Conservation (phyloP, 2,113 vertebrate species). For the Promerops cafer region DNA sequence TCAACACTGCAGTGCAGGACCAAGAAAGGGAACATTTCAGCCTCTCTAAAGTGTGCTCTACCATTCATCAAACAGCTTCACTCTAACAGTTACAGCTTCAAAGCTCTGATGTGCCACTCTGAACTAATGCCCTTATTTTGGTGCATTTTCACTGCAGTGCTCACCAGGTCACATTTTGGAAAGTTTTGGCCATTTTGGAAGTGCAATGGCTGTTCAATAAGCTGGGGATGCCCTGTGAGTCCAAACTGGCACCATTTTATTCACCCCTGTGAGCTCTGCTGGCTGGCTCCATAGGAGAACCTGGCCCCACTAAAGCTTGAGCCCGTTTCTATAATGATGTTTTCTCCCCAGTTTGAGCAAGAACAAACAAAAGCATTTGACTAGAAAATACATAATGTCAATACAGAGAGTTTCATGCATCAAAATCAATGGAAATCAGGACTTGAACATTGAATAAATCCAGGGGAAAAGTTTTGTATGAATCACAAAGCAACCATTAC, state of each 20-base stretch:
- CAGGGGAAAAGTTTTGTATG: background rate
- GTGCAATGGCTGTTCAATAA: fast-evolving
- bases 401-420: background rate
- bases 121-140: fast-evolving
- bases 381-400: background rate
- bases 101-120: background rate
- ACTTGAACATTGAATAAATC: background rate
- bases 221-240: background rate
- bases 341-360: background rate
- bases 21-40: background rate
- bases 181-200: background rate
- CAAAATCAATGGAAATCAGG: background rate
- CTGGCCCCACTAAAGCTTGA: background rate
- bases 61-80: background rate
- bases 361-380: background rate
- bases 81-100: background rate
- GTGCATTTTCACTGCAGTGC: fast-evolving
- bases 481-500: background rate
- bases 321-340: background rate
- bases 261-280: background rate
- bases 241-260: background rate
- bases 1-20: background rate
- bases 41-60: background rate
- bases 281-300: fast-evolving
- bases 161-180: background rate